Evolutionary conservation across 2,888 invertebrate genomes (phyloP).

Genomic region (Scaptomyza cyrtandrae): DNA sequence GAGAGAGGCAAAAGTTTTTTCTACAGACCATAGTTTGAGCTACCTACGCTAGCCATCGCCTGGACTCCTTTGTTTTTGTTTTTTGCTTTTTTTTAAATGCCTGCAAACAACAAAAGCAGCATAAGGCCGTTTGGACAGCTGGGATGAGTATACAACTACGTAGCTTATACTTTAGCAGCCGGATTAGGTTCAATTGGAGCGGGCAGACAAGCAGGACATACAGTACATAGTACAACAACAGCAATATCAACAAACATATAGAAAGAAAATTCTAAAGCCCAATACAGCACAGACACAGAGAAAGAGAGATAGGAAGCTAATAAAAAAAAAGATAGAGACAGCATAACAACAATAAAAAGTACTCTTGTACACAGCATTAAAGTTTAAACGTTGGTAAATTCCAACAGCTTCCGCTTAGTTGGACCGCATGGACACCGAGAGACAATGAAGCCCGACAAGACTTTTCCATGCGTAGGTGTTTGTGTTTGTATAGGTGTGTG

Average conservation of each 20-base stretch:
- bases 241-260: constrained; percentile 16
- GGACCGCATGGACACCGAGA: constrained; percentile 46
- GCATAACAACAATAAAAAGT: constrained; percentile 52
- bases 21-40: constrained; percentile 52
- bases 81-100: constrained; percentile 64
- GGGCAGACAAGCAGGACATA: constrained; percentile 44
- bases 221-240: constrained; percentile 7
- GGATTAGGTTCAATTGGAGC: constrained; percentile 79
- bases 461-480: constrained; percentile 3
- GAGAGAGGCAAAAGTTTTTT: constrained; percentile 68
- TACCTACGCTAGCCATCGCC: constrained; percentile 12
- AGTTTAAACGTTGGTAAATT: constrained; percentile 79
- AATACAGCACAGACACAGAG: constrained; percentile 23
- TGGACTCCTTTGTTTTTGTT: constrained; percentile 37
- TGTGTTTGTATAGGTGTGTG: not conserved
- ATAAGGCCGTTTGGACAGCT: constrained; percentile 79
- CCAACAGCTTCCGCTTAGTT: constrained; percentile 78
- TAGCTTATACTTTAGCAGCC: constrained; percentile 79
- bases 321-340: constrained; percentile 10
- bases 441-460: constrained; percentile 46
- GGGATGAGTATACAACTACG: constrained; percentile 78
- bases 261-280: constrained; percentile 38
- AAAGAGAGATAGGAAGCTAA: constrained; percentile 8
- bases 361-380: constrained; percentile 76
- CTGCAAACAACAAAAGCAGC: constrained; percentile 78